These are phyloP conservation scores for Elanus axillaris DNA, from an alignment of 2,113 vertebrate genomes.

Conservation along the genomic window DNA sequence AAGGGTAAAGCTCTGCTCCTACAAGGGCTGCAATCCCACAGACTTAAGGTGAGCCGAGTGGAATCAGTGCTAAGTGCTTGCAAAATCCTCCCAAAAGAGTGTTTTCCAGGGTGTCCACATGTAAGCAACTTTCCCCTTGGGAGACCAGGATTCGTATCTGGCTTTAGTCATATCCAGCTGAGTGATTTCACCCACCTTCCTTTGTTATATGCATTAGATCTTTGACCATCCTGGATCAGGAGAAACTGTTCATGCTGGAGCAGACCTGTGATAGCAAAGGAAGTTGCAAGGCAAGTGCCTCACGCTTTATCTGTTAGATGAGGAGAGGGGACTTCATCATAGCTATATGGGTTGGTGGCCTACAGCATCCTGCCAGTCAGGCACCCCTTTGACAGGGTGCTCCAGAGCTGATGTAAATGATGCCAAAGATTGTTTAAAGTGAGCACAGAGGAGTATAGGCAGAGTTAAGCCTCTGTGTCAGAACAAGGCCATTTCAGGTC, in stretches of 20 bases:
- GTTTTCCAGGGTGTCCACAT: background rate
- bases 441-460: background rate
- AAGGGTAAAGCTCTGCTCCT: conserved; percentile 4
- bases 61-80: background rate
- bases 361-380: background rate
- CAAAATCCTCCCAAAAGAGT: background rate
- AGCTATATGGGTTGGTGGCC: background rate
- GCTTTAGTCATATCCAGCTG: background rate
- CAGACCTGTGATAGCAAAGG: background rate
- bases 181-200: background rate
- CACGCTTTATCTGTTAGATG: background rate
- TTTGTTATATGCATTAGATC: background rate
- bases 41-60: background rate
- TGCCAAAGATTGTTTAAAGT: background rate
- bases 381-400: background rate
- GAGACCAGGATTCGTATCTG: background rate
- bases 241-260: background rate
- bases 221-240: background rate
- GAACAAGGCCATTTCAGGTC: background rate
- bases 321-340: background rate
- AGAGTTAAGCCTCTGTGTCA: background rate
- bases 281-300: background rate
- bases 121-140: background rate
- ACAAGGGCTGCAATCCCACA: background rate
- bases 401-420: background rate